Base-by-base conservation (phyloP, 2,113 vertebrate genomes). In the Grammomys surdaster region DNA sequence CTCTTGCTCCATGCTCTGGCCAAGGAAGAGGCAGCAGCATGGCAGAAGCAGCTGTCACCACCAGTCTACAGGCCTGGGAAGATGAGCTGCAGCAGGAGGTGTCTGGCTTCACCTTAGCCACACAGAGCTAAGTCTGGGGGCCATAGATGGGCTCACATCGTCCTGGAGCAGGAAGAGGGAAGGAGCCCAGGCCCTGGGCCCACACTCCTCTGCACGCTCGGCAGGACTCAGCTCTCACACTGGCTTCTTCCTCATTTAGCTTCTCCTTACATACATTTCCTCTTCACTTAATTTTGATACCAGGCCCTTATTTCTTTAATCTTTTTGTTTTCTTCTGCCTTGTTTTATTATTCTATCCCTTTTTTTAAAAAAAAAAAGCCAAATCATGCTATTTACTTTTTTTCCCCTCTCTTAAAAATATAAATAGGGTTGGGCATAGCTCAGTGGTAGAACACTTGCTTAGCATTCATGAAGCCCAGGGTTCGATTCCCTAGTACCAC, bases 341-440 rank as follows among this genome's bases (percentile, higher is more conserved):
- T 84, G 2, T 81, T 63, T 76, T 60, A 7, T 43, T 86, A 33
- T 60, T 90, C 67, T 75, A 11, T 26, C n/a, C 13, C 40, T 65
- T 7, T 26, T 46, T 31, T 17, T 5, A 6, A n/a, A 85, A 46
- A 65, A 65, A 48, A 14, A 65, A 85, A 48, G 7, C 33, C 22
- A 82, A 88, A 90, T 54, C 31, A 65, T 46, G 75, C 75, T 82
- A 87, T 54, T 67, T 85, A 36, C 7, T 89, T 77, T n/a, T 96
- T 92, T 93, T 33, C 90, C 75, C 40, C 40, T 69, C 76, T 3
- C n/a, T 28, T 60, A 87, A 88, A 72, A 88, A 58, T 46, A 67
- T 56, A 78, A 88, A 60, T 19, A 75, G 77, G 13, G 12, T 46
- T 33, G 36, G 87, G 56, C 36, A 33, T 10, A 90, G 93, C 69